These are phyloP conservation scores for Lasius platythorax DNA, from an alignment of 2,888 invertebrate genomes.

Conservation along the genomic window DNA sequence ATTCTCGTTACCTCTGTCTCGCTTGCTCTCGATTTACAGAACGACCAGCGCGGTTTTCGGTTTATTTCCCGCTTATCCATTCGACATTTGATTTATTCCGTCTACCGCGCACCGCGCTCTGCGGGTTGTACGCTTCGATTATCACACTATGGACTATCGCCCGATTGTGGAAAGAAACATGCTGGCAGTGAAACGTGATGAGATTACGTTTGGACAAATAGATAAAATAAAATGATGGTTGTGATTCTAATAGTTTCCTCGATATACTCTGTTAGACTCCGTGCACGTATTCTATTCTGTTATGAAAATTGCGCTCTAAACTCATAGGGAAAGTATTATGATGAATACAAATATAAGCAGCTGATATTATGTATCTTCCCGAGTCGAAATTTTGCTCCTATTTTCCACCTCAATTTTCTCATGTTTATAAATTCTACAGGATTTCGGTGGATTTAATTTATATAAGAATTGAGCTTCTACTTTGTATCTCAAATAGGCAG, in stretches of 20 bases:
- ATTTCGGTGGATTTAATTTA: too few species aligned
- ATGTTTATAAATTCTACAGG: too few species aligned
- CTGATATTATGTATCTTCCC: neutral
- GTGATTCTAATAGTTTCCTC: neutral
- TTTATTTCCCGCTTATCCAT: conserved; percentile 74
- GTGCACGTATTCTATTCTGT: too few species aligned
- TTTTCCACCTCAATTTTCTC: too few species aligned
- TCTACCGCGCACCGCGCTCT: conserved; percentile 65
- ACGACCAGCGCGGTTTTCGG: conserved; percentile 71
- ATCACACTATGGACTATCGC: conserved; percentile 43
- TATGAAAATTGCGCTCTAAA: neutral
- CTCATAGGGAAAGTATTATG: neutral
- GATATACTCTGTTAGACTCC: neutral
- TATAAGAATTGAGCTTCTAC: too few species aligned
- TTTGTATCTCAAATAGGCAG: too few species aligned
- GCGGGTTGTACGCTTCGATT: conserved; percentile 64
- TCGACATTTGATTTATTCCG: conserved; percentile 76
- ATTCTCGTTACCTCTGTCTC: conserved; percentile 33
- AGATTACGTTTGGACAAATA: neutral
- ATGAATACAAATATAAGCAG: neutral
- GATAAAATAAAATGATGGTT: conserved; percentile 8
- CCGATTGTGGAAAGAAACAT: conserved; percentile 15
- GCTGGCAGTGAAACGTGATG: neutral
- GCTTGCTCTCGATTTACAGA: conserved; percentile 56
- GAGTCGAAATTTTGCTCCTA: neutral